Conservation (phyloP, 1,140 invertebrate genomes). For the Acromyrmex charruanus region DNA sequence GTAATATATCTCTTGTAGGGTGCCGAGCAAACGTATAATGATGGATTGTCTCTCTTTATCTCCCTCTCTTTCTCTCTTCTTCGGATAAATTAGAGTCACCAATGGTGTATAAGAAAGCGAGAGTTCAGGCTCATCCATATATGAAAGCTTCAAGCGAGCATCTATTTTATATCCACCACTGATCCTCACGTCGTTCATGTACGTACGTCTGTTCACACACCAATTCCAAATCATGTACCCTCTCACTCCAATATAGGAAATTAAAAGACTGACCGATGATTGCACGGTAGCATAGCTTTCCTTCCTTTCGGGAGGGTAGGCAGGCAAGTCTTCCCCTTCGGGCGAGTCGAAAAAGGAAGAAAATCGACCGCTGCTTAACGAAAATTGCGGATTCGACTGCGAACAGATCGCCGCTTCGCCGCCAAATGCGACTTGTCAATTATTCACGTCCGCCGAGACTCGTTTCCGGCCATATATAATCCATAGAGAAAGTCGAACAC, state of each 20-base stretch:
- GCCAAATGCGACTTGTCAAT: constrained; percentile 31
- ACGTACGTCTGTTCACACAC: constrained; percentile 61
- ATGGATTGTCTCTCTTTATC: not conserved
- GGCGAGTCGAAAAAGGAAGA: constrained; percentile 31
- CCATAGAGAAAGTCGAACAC: not conserved
- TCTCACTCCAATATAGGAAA: constrained; percentile 82
- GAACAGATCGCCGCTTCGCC: constrained; percentile 50
- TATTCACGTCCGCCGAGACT: constrained; percentile 75
- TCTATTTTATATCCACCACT: constrained; percentile 30
- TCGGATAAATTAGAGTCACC: not conserved
- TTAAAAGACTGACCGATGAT: constrained; percentile 86
- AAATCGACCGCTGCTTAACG: constrained; percentile 82
- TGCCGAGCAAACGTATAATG: constrained; percentile 3
- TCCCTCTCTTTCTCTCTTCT: too few relatives aligned
- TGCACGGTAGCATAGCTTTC: constrained; percentile 71
- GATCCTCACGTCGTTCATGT: constrained; percentile 32
- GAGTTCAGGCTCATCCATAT: not conserved
- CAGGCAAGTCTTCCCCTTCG: constrained; percentile 15
- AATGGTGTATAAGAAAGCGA: not conserved
- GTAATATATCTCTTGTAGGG: constrained; percentile 5
- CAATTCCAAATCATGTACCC: constrained; percentile 5
- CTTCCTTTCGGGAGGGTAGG: not conserved
- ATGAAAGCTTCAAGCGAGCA: not conserved
- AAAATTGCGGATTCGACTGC: constrained; percentile 82
- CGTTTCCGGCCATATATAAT: constrained; percentile 8